These are phyloP conservation scores for Megalonaias nervosa DNA, from an alignment of 1,140 invertebrate genomes.

Conservation along the genomic window DNA sequence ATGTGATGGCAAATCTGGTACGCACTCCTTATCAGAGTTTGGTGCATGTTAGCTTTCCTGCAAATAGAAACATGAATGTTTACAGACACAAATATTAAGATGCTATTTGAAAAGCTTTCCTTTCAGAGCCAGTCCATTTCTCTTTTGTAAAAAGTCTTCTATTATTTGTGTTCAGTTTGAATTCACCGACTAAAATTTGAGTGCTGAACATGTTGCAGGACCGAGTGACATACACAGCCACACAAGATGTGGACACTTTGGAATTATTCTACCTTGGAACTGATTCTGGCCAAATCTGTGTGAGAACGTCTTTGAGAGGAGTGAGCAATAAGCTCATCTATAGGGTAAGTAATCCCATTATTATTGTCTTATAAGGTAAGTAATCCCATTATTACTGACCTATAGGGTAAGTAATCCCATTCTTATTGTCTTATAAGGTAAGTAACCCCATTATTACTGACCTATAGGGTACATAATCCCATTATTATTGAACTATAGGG, in stretches of 20 bases:
- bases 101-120: too few relatives aligned
- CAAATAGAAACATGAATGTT: too few relatives aligned
- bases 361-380: background rate
- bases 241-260: slow-evolving; percentile 29
- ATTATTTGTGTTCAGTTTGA: background rate
- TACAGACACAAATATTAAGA: too few relatives aligned
- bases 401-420: background rate
- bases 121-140: too few relatives aligned
- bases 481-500: too few relatives aligned
- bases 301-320: slow-evolving; percentile 29
- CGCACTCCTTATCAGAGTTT: too few relatives aligned
- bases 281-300: slow-evolving; percentile 44
- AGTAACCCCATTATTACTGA: too few relatives aligned
- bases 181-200: background rate
- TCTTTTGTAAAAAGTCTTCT: too few relatives aligned
- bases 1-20: too few relatives aligned
- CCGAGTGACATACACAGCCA: slow-evolving; percentile 40
- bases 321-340: slow-evolving; percentile 26
- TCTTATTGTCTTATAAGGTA: background rate
- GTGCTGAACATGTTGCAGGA: slow-evolving; percentile 33
- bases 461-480: too few relatives aligned
- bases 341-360: slow-evolving; percentile 33
- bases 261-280: slow-evolving; percentile 38
- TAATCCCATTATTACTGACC: too few relatives aligned
- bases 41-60: too few relatives aligned